A percentile compares a stretch with the other conserved stretches of the same genome.
These are phyloP conservation scores for Channallabes apus DNA, from an alignment of 2,797 vertebrate species.

Conservation along the genomic window DNA sequence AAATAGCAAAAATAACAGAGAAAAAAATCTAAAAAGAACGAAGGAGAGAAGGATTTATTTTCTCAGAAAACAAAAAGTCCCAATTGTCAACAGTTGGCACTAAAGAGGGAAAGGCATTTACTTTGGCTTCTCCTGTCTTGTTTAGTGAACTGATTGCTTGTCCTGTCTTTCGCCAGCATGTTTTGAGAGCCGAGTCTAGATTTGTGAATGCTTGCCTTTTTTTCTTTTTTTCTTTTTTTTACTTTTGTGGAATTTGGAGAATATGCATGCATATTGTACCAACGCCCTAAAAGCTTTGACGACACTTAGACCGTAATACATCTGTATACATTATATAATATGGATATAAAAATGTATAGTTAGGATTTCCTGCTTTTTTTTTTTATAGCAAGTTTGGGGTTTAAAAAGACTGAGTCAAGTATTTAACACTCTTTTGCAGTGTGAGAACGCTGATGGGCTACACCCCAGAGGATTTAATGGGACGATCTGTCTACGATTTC, in stretches of 20 bases:
- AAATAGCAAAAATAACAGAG: not conserved
- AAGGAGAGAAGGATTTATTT: slow-evolving; percentile 34
- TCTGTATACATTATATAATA: not conserved
- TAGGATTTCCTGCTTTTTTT: not conserved
- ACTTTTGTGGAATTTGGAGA: not conserved
- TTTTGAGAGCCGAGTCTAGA: not conserved
- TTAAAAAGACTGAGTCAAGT: not conserved
- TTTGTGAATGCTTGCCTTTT: slow-evolving; percentile 14
- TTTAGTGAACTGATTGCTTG: slow-evolving; percentile 33
- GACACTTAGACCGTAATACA: not conserved
- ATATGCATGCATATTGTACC: not conserved
- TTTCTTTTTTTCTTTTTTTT: not conserved
- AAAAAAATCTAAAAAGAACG: slow-evolving; percentile 16
- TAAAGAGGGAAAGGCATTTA: slow-evolving; percentile 39
- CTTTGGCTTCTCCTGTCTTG: slow-evolving; percentile 38
- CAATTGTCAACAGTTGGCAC: slow-evolving; percentile 39
- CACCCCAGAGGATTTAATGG: slow-evolving; percentile 85
- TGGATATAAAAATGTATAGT: not conserved
- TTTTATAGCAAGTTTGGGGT: not conserved
- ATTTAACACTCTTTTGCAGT: slow-evolving; percentile 62
- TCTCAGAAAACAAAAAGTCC: slow-evolving; percentile 37
- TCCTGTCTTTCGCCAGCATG: slow-evolving; percentile 15
- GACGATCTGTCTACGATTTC: slow-evolving; percentile 89
- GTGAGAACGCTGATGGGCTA: slow-evolving; percentile 87
- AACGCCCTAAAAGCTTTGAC: not conserved